These are phyloP conservation scores for Pocota personata DNA, from an alignment of 2,888 invertebrate genomes.

Conservation along the genomic window DNA sequence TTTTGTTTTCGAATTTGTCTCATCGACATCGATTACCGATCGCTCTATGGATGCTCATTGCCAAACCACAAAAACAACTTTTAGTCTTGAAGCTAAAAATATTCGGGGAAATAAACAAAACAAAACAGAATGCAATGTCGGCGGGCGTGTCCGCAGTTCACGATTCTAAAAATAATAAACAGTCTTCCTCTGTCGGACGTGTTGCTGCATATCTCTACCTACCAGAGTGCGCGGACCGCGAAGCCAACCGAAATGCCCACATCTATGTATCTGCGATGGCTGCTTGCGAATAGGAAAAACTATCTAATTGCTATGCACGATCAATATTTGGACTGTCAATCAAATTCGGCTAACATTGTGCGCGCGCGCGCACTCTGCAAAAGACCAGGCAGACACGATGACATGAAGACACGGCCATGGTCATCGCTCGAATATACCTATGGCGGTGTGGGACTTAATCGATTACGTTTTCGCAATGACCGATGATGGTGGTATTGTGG, in stretches of 20 bases:
- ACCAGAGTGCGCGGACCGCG: constrained; percentile 13
- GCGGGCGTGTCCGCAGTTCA: constrained; percentile 39
- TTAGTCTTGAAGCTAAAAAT: constrained; percentile 1
- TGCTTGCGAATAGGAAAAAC: constrained; percentile 6
- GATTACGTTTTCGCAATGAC: constrained; percentile 3
- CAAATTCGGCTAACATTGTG: constrained; percentile 54
- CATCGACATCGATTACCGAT: constrained; percentile 33
- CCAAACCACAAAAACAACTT: background rate
- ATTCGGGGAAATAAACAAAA: constrained; percentile 15
- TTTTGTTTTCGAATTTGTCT: constrained; percentile 42
- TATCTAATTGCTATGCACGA: constrained; percentile 57
- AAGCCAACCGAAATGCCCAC: constrained; percentile 46
- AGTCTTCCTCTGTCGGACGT: constrained; percentile 60
- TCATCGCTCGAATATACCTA: constrained; percentile 1
- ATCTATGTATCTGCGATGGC: background rate
- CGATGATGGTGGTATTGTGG: background rate
- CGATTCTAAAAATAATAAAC: constrained; percentile 56
- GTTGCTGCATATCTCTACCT: constrained; percentile 36
- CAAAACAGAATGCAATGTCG: constrained; percentile 1
- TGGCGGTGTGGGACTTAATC: constrained; percentile 8
- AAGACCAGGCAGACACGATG: background rate
- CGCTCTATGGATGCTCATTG: too few relatives aligned
- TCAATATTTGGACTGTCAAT: constrained; percentile 65
- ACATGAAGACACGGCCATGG: constrained; percentile 4
- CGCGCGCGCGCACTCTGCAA: background rate